Conservation (phyloP, 2,888 invertebrate genomes). For the Salticus scenicus region DNA sequence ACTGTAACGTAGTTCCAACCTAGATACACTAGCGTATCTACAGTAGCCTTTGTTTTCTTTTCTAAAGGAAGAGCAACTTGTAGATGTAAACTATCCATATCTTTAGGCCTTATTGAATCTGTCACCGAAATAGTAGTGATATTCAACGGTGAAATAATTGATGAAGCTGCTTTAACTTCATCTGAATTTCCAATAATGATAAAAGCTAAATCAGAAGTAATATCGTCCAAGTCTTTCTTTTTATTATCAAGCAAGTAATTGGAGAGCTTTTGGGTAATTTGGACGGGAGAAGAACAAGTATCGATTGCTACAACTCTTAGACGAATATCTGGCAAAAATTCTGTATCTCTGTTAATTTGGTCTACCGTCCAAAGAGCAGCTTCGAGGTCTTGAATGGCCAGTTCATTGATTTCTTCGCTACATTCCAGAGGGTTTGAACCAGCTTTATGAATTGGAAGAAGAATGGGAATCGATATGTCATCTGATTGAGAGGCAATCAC, state of each 20-base stretch:
- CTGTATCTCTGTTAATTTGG: constrained; percentile 71
- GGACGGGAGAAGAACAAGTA: constrained; percentile 69
- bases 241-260: constrained; percentile 52
- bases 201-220: constrained; percentile 51
- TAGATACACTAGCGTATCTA: constrained; percentile 74
- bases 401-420: constrained; percentile 72
- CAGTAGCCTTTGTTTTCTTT: constrained; percentile 74
- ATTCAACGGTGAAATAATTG: constrained; percentile 61
- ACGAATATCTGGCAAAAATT: constrained; percentile 67
- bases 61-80: constrained; percentile 73
- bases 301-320: constrained; percentile 65
- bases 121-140: constrained; percentile 66
- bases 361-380: constrained; percentile 76
- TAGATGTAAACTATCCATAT: constrained; percentile 71
- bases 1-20: constrained; percentile 76
- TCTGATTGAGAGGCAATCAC: constrained; percentile 29
- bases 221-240: constrained; percentile 37
- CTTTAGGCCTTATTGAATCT: constrained; percentile 66
- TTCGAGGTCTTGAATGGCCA: constrained; percentile 75
- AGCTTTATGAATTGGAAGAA: constrained; percentile 74
- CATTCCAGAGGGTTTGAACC: constrained; percentile 74
- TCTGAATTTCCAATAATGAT: constrained; percentile 36
- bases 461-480: constrained; percentile 68
- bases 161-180: constrained; percentile 47
- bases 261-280: constrained; percentile 67